phyloP scores from a whole-genome alignment of 1,140 invertebrate species.

The Cheumatopsyche charites region DNA sequence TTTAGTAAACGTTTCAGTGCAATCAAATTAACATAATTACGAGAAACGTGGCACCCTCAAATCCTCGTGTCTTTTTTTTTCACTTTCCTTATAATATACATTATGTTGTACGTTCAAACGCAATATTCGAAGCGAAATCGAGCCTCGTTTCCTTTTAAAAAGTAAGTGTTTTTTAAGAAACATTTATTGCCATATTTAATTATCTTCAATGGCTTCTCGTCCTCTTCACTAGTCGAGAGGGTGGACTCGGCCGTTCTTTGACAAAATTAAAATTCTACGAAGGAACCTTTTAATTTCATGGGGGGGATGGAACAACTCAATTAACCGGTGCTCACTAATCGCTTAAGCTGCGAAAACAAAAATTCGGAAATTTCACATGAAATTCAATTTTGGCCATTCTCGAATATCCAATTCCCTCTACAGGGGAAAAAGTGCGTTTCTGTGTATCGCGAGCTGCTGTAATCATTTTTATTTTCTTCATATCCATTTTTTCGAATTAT shows the following conservation, averaged over 20 bases:
- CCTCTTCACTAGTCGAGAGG: not conserved
- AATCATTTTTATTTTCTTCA: too few species aligned
- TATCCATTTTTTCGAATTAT: not conserved
- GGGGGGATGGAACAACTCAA: constrained; percentile 32
- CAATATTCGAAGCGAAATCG: not conserved
- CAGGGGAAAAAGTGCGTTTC: constrained; percentile 8
- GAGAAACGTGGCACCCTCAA: not conserved
- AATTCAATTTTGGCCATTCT: constrained; percentile 20
- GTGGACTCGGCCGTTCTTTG: not conserved
- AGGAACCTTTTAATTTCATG: constrained; percentile 35
- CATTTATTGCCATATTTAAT: constrained; percentile 41
- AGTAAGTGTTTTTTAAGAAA: constrained; percentile 34
- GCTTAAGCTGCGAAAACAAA: constrained; percentile 23
- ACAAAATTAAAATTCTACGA: constrained; percentile 35
- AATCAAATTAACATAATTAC: constrained; percentile 39
- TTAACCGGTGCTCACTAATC: constrained; percentile 35
- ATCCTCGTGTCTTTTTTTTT: constrained; percentile 28
- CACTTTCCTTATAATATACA: constrained; percentile 8
- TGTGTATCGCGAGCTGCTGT: too few species aligned
- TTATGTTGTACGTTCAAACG: not conserved
- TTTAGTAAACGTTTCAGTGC: constrained; percentile 12
- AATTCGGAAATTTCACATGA: constrained; percentile 30
- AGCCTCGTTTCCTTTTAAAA: constrained; percentile 10
- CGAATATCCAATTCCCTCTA: not conserved
- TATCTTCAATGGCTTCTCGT: constrained; percentile 35